Conservation (phyloP, 2,113 vertebrate species). For the Ctenodactylus gundi region DNA sequence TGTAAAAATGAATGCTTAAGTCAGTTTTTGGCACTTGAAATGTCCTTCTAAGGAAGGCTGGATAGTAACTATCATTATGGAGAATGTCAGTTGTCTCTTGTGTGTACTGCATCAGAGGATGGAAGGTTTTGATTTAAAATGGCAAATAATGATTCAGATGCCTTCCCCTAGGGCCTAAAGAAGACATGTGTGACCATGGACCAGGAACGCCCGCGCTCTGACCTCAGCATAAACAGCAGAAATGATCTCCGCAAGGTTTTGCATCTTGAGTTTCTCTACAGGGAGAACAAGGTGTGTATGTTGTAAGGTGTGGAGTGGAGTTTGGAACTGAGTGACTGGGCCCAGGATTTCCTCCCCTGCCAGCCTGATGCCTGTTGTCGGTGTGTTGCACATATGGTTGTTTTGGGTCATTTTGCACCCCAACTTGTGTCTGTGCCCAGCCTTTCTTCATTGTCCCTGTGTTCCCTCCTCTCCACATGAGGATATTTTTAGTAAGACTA, state of each 20-base stretch:
- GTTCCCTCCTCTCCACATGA: neutral
- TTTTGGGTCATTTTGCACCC: neutral
- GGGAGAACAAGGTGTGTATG: slow-evolving; percentile 89
- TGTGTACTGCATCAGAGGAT: neutral
- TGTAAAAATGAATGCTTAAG: neutral
- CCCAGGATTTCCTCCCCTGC: no score
- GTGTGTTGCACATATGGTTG: fast-evolving
- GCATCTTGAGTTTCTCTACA: slow-evolving; percentile 90
- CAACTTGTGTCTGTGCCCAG: neutral
- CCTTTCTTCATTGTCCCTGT: neutral
- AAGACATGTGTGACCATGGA: slow-evolving; percentile 93
- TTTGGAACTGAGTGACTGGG: neutral
- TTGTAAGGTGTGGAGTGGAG: neutral
- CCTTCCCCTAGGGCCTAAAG: slow-evolving; percentile 88
- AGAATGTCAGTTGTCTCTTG: neutral
- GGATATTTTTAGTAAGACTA: slow-evolving; percentile 45
- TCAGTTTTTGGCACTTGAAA: neutral
- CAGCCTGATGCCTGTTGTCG: neutral
- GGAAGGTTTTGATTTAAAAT: slow-evolving; percentile 40
- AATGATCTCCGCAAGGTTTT: slow-evolving; percentile 89
- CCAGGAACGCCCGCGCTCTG: slow-evolving; percentile 90
- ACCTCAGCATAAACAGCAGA: slow-evolving; percentile 92
- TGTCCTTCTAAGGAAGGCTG: neutral
- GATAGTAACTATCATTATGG: neutral
- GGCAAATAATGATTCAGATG: neutral